Percentiles rank a stretch among this genome's conserved stretches.
Evolutionary conservation across 2,888 invertebrate genomes (phyloP).

Genomic region (Acrobasis repandana): DNA sequence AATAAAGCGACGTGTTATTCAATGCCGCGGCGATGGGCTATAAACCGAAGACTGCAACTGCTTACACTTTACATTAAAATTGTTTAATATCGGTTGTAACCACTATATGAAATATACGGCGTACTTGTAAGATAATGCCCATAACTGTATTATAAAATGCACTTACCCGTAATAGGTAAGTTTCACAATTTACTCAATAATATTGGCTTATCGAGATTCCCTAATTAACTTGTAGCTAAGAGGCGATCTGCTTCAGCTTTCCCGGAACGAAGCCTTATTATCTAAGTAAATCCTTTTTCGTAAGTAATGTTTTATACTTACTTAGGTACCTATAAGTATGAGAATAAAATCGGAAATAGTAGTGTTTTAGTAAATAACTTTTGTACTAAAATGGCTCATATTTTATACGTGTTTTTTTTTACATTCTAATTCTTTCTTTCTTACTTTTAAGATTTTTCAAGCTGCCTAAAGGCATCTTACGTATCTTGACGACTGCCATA

Average conservation of each 20-base stretch:
- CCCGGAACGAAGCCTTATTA: neutral
- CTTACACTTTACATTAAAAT: slow-evolving; percentile 20
- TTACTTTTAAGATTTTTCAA: too few relatives aligned
- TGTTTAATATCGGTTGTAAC: slow-evolving; percentile 16
- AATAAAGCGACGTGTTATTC: slow-evolving; percentile 38
- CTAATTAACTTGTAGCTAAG: neutral
- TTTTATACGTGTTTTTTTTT: too few relatives aligned
- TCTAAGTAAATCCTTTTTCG: too few relatives aligned
- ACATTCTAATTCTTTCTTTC: too few relatives aligned
- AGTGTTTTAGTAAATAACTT: too few relatives aligned
- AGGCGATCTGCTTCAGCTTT: neutral
- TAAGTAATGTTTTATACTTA: neutral
- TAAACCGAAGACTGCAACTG: slow-evolving; percentile 20
- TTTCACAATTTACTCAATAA: slow-evolving; percentile 4
- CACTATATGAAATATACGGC: slow-evolving; percentile 9
- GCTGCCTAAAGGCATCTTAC: too few relatives aligned
- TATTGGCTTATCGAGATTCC: neutral
- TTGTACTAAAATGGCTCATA: too few relatives aligned
- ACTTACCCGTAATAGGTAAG: neutral
- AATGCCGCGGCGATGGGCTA: slow-evolving; percentile 15
- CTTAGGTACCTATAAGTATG: too few relatives aligned
- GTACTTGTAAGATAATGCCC: slow-evolving; percentile 1
- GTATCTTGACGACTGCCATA: too few relatives aligned
- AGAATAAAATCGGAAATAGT: too few relatives aligned
- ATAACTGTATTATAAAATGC: slow-evolving; percentile 9